phyloP scores from a whole-genome alignment of 2,797 vertebrate genomes.

The Cryptoblepharus egeriae region DNA sequence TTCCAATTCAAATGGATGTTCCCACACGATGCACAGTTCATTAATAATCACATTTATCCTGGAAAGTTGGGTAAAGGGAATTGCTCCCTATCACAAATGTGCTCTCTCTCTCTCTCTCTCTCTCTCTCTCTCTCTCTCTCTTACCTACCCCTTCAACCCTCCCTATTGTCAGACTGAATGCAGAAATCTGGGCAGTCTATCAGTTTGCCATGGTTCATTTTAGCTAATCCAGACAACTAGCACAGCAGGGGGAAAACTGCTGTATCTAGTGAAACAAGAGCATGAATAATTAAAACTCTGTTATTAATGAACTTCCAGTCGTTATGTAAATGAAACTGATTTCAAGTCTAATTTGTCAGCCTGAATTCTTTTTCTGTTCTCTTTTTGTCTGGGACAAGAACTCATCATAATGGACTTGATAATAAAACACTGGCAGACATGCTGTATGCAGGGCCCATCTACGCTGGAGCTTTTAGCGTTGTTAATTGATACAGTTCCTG shows the following conservation, averaged over 20 bases:
- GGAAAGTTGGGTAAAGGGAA: slow-evolving; percentile 23
- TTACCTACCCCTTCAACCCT: slow-evolving; percentile 21
- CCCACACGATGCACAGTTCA: slow-evolving; percentile 15
- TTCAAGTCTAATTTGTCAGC: slow-evolving; percentile 91
- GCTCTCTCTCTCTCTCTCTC: no score
- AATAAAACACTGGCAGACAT: slow-evolving; percentile 79
- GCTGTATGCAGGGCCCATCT: slow-evolving; percentile 77
- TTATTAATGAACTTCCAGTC: slow-evolving; percentile 92
- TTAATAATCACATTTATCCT: background rate
- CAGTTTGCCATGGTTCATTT: slow-evolving; percentile 79
- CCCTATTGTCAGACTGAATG: slow-evolving; percentile 62
- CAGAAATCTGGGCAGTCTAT: slow-evolving; percentile 79
- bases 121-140: no score
- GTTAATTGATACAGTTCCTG: slow-evolving; percentile 85
- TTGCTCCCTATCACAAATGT: background rate
- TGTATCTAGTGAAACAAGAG: slow-evolving; percentile 89
- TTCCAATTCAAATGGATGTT: slow-evolving; percentile 41
- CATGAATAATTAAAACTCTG: slow-evolving; percentile 91
- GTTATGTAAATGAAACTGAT: slow-evolving; percentile 91
- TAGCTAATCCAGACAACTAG: slow-evolving; percentile 84
- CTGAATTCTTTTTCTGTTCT: slow-evolving; percentile 84
- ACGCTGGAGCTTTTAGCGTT: slow-evolving; percentile 78
- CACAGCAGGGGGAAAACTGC: slow-evolving; percentile 86
- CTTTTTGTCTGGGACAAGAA: slow-evolving; percentile 84
- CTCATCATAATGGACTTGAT: slow-evolving; percentile 82